Conservation (phyloP, 2,797 vertebrate species). For the Pseudochaenichthys georgianus region DNA sequence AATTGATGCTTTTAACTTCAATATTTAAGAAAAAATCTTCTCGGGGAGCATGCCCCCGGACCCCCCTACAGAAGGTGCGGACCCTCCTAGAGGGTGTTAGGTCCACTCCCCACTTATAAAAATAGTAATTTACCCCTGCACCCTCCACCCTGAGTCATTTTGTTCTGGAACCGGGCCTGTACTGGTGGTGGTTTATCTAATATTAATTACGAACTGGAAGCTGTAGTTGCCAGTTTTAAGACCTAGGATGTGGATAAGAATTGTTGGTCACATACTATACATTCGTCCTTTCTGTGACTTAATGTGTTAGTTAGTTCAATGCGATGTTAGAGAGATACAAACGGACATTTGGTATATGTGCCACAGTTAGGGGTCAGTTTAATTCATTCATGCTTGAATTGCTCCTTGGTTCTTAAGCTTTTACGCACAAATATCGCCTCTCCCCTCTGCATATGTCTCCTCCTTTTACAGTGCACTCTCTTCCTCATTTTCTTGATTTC, state of each 20-base stretch:
- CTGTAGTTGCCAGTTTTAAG: background rate
- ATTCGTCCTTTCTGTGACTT: background rate
- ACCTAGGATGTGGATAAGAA: background rate
- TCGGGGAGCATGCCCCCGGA: no score
- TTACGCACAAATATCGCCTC: constrained; percentile 31
- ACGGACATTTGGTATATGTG: background rate
- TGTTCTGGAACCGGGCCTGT: no score
- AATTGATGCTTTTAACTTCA: no score
- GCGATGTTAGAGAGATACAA: background rate
- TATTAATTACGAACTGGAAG: constrained; percentile 14
- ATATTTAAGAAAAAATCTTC: no score
- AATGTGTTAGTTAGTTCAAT: constrained; percentile 17
- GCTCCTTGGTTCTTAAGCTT: constrained; percentile 36
- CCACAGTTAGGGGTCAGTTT: constrained; percentile 25
- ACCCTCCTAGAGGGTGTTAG: no score
- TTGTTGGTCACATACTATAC: background rate
- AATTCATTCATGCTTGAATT: constrained; percentile 56
- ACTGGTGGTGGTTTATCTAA: constrained; percentile 14
- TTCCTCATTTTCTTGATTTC: constrained; percentile 30
- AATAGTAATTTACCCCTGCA: no score
- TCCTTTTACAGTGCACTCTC: constrained; percentile 3
- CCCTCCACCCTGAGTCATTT: no score
- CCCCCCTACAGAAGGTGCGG: no score
- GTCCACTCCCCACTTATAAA: no score
- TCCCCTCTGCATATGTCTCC: constrained; percentile 22